phyloP scores from a whole-genome alignment of 2,113 vertebrate genomes.

The Lethenteron camtschaticum region DNA sequence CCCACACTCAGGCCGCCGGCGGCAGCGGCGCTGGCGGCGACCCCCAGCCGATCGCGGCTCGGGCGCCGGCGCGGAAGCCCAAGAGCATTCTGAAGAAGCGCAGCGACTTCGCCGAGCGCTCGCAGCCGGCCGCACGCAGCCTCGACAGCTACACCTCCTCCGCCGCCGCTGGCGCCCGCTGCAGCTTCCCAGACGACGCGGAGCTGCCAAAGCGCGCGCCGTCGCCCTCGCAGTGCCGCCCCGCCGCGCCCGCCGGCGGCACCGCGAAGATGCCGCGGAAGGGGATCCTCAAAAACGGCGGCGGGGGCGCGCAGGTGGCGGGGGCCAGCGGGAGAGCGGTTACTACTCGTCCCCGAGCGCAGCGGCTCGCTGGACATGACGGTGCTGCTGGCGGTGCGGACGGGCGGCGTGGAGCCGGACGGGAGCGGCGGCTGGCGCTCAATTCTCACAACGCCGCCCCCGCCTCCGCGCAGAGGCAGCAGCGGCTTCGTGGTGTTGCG shows the following conservation, averaged over 20 bases:
- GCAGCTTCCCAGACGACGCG: no score
- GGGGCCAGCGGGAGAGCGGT: slow-evolving; percentile 50
- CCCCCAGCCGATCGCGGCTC: slow-evolving; percentile 27
- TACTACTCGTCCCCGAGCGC: slow-evolving; percentile 89
- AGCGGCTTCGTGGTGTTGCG: slow-evolving; percentile 23
- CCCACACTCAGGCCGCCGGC: not conserved
- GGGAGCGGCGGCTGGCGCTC: slow-evolving; percentile 15
- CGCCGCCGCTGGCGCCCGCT: no score
- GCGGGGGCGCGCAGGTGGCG: slow-evolving; percentile 10
- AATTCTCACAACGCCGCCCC: slow-evolving; percentile 8
- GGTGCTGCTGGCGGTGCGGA: slow-evolving; percentile 21
- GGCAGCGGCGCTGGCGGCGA: slow-evolving; percentile 29
- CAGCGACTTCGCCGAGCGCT: slow-evolving; percentile 48
- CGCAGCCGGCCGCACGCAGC: slow-evolving; percentile 15
- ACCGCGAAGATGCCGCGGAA: slow-evolving; percentile 47
- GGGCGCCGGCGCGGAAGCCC: slow-evolving; percentile 56
- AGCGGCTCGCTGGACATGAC: slow-evolving; percentile 71
- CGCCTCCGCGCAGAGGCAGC: slow-evolving; percentile 16
- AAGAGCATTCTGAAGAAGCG: slow-evolving; percentile 87
- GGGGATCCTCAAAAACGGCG: slow-evolving; percentile 89
- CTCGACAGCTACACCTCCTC: no score
- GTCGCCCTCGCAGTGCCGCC: no score
- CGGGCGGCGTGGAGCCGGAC: not conserved
- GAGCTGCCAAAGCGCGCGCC: no score
- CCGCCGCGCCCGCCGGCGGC: no score